phyloP scores from a whole-genome alignment of 2,888 invertebrate species.

The Hylaea fasciaria region DNA sequence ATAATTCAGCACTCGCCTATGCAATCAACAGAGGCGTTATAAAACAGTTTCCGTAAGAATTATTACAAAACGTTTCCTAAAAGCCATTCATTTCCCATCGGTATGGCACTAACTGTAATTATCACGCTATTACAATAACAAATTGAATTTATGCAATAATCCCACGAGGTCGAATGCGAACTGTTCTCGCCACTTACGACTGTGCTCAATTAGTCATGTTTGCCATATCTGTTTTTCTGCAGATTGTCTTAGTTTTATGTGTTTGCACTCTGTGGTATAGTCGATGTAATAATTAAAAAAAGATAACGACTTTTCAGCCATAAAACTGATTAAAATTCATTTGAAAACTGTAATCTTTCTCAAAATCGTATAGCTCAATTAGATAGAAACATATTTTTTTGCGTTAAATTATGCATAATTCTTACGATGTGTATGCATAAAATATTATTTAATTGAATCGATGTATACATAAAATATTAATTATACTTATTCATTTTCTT shows the following conservation, averaged over 20 bases:
- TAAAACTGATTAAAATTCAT: conserved; percentile 4
- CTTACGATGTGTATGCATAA: not conserved
- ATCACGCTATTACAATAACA: conserved; percentile 40
- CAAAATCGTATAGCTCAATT: conserved; percentile 9
- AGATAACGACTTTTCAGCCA: not conserved
- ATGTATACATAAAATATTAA: conserved; percentile 4
- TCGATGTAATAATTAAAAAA: not conserved
- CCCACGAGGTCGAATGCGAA: conserved; percentile 50
- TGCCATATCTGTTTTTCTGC: conserved; percentile 5
- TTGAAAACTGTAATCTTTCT: not conserved
- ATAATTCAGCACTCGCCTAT: conserved; percentile 13
- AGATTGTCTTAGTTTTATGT: not conserved
- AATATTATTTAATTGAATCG: conserved; percentile 8
- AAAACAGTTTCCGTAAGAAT: conserved; percentile 29
- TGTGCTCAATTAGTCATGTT: conserved; percentile 13
- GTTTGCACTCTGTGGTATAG: not conserved
- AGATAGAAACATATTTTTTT: conserved; percentile 8
- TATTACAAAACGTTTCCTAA: conserved; percentile 36
- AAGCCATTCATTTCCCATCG: conserved; percentile 42
- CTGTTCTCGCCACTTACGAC: conserved; percentile 10
- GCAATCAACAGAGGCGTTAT: conserved; percentile 24
- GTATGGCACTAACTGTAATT: conserved; percentile 34
- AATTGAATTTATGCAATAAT: conserved; percentile 49
- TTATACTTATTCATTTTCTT: conserved; percentile 6
- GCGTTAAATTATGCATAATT: conserved; percentile 13